Evolutionary conservation across 1,140 invertebrate species (phyloP).

Genomic region (Aphidius gifuensis): DNA sequence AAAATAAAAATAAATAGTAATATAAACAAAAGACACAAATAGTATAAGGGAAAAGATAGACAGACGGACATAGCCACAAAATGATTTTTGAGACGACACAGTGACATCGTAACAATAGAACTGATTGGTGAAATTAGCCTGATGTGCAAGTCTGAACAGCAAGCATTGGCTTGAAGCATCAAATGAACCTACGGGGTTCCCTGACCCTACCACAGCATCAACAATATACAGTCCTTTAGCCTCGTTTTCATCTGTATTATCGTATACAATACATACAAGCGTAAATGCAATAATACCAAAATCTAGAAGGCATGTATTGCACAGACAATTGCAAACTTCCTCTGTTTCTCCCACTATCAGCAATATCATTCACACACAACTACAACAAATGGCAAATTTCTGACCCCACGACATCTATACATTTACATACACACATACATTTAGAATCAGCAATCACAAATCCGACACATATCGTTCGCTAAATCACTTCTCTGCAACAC

Average conservation of each 20-base stretch:
- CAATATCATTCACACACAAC: too few species aligned
- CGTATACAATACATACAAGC: background rate
- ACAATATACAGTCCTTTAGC: background rate
- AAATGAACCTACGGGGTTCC: background rate
- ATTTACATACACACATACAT: too few species aligned
- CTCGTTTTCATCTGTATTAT: too few species aligned
- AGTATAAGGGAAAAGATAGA: too few species aligned
- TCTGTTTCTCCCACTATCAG: background rate
- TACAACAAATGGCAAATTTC: too few species aligned
- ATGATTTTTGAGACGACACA: background rate
- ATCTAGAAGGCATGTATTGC: background rate
- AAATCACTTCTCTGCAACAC: background rate
- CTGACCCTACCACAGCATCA: background rate
- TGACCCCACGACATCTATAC: too few species aligned
- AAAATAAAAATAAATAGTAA: too few species aligned
- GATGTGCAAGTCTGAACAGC: too few species aligned
- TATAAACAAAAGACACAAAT: too few species aligned
- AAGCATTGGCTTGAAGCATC: background rate
- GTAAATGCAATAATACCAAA: background rate
- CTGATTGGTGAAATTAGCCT: constrained; percentile 4
- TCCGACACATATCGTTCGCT: background rate
- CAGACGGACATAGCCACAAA: too few species aligned
- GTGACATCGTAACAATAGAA: background rate
- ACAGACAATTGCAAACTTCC: background rate
- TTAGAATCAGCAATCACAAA: too few species aligned